Percentiles rank a stretch among this genome's conserved stretches.
Conservation (phyloP, 2,888 invertebrate genomes). For the Pollenia griseotomentosa region DNA sequence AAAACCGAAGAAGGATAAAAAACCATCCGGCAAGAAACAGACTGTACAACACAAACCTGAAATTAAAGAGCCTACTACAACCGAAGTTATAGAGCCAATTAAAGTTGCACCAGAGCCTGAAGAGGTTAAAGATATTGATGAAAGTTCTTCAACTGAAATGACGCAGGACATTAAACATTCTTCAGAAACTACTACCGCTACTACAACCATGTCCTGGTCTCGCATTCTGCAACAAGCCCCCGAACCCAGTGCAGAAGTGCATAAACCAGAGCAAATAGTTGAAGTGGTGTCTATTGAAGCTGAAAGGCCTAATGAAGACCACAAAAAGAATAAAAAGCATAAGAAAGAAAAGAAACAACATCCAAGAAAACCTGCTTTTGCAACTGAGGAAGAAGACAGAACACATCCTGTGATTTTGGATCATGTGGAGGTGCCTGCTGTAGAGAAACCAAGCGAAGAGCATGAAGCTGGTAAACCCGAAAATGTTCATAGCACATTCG, state of each 20-base stretch:
- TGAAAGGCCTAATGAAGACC: slow-evolving; percentile 28
- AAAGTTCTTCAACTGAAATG: neutral
- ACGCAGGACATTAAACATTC: slow-evolving; percentile 7
- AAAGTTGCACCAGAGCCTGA: neutral
- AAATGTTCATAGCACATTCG: neutral
- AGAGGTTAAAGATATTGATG: neutral
- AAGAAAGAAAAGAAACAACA: slow-evolving; percentile 56
- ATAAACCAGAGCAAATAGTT: neutral
- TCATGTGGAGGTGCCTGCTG: neutral
- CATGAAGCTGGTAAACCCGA: neutral
- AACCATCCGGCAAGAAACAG: slow-evolving; percentile 8
- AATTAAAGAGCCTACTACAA: neutral
- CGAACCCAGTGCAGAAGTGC: slow-evolving; percentile 37
- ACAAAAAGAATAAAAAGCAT: slow-evolving; percentile 41
- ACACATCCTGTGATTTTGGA: neutral
- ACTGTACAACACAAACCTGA: neutral
- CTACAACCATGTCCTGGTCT: slow-evolving; percentile 58
- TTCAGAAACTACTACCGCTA: neutral
- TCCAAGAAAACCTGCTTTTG: neutral
- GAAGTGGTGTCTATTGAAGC: slow-evolving; percentile 7
- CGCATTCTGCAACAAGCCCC: slow-evolving; percentile 60
- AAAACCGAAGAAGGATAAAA: slow-evolving; percentile 34
- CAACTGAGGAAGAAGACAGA: slow-evolving; percentile 3
- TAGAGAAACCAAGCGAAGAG: slow-evolving; percentile 2
- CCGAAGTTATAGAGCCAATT: neutral